A percentile compares a stretch with the other conserved stretches of the same genome.
Conservation (phyloP, 2,113 vertebrate genomes). For the Alosa alosa region DNA sequence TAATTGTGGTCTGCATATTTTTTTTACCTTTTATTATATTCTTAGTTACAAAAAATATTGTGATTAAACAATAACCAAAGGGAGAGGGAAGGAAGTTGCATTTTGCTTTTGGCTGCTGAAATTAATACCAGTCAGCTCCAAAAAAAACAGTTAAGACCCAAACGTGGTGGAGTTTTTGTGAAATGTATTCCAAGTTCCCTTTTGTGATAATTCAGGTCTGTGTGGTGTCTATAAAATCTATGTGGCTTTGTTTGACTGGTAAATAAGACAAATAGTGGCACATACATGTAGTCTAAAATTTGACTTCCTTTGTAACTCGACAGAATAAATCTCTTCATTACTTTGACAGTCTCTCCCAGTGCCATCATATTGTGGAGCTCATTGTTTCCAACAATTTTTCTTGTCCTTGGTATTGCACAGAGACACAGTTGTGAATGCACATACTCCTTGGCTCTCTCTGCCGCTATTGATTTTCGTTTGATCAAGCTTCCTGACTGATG, state of each 20-base stretch:
- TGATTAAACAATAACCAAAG: too few relatives aligned
- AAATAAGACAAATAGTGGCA: not conserved
- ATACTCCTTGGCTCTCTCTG: not conserved
- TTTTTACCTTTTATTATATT: not conserved
- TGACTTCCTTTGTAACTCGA: not conserved
- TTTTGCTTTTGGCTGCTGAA: too few relatives aligned
- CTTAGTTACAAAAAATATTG: not conserved
- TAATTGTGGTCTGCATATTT: not conserved
- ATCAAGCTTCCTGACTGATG: conserved; percentile 39
- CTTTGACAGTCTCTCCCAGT: not conserved
- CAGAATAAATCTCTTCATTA: not conserved
- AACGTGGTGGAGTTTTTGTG: too few relatives aligned
- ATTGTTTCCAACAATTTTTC: not conserved
- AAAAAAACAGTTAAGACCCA: too few relatives aligned
- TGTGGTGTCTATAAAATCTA: too few relatives aligned
- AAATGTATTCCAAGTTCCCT: too few relatives aligned
- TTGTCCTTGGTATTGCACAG: not conserved
- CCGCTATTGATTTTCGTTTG: conserved; percentile 20
- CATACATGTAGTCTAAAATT: not conserved
- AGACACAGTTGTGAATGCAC: conserved; percentile 35
- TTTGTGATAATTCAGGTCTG: too few relatives aligned
- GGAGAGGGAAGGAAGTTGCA: too few relatives aligned
- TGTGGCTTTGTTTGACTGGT: not conserved
- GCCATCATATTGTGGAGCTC: not conserved
- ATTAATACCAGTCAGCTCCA: too few relatives aligned